Percentiles rank a stretch among this genome's conserved stretches.
Evolutionary conservation across 2,113 vertebrate species (phyloP).

Genomic region (Chrysochloris asiatica): DNA sequence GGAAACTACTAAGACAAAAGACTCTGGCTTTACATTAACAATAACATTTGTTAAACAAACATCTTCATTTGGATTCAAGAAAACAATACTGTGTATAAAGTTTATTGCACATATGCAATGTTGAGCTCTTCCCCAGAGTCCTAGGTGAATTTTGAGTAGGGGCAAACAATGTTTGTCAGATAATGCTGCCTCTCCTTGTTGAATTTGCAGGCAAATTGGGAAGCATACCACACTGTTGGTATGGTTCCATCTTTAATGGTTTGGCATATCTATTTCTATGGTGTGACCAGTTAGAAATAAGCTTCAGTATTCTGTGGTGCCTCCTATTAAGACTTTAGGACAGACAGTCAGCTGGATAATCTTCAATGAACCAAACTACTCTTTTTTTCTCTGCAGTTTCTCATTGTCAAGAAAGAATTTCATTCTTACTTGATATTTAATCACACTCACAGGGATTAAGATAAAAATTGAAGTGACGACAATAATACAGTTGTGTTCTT

Average conservation of each 20-base stretch:
- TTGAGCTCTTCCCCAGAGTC: not conserved
- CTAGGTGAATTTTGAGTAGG: not conserved
- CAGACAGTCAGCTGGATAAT: constrained; percentile 65
- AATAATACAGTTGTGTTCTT: not conserved
- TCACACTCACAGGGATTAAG: not conserved
- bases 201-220: not conserved
- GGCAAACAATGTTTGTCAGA: not conserved
- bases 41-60: not conserved
- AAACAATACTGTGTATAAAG: not conserved
- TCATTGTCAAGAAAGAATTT: constrained; percentile 60
- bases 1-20: not conserved
- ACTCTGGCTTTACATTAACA: not conserved
- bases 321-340: constrained; percentile 18
- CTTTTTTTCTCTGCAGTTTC: constrained; percentile 5
- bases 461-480: not conserved
- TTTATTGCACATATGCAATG: not conserved
- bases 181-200: not conserved
- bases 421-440: constrained; percentile 27
- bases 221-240: not conserved
- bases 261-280: not conserved
- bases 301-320: not conserved
- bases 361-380: constrained; percentile 58
- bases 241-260: not conserved
- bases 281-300: not conserved
- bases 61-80: not conserved